Evolutionary conservation across 2,888 invertebrate species (phyloP), one percentile per base, ranked within the genome.

Genomic region (Elmis aenea): DNA sequence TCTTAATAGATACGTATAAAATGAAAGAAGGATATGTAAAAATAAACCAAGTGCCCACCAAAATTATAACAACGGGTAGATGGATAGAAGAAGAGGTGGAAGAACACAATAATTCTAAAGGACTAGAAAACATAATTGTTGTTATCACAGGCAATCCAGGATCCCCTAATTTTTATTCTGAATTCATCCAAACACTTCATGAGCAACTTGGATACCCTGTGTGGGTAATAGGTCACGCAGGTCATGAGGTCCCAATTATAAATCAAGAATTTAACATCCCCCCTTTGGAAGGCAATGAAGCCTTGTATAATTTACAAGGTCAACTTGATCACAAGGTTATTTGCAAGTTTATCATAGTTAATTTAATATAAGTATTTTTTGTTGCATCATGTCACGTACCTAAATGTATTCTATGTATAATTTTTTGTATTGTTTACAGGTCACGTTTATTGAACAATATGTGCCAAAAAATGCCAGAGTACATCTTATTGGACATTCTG

Each of bases 91-190:
- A 85, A 47, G 73, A 73, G 13, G 43, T 32, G 2, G 70, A 76
- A 44, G 77, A 84, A 62, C n/a, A n/a, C n/a, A n/a, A n/a, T n/a
- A n/a, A n/a, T n/a, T n/a, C n/a, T n/a, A n/a, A n/a, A n/a, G n/a
- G n/a, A n/a, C n/a, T n/a, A n/a, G n/a, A n/a, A n/a, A n/a, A n/a
- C n/a, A 61, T 91, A 5, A 77, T 89, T 24, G 54, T 92, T 25
- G 76, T 84, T 45, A 78, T 92, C 45, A 81, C 89, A 13, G 92
- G 94, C 15, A 94, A 94, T 72, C 94, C 94, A 5, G 94, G 94
- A 2, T 61, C 91, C 13, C 77, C 85, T 0, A 80, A 81, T 38
- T 93, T 85, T 65, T 94, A 94, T 57, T 74, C 75, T 18, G 74
- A 77, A 51, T 94, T 93, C 64, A 74, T 83, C 46, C 48, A 55